phyloP scores from a whole-genome alignment of 2,888 invertebrate genomes.

The Agrilus cyanescens region DNA sequence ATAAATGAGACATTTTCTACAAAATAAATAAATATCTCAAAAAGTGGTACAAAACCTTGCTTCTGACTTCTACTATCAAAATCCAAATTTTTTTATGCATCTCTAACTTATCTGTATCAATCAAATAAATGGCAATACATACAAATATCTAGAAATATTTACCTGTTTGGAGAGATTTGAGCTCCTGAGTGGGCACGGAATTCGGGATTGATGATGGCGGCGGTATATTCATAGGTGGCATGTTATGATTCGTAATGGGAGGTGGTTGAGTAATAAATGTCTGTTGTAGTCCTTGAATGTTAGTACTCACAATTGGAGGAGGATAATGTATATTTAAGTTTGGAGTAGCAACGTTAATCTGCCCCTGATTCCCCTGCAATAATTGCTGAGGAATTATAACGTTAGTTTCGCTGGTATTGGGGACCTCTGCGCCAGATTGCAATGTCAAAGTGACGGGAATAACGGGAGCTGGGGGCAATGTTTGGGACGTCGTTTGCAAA shows the following conservation, averaged over 20 bases:
- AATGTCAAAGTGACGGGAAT: slow-evolving; percentile 23
- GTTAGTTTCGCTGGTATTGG: slow-evolving; percentile 18
- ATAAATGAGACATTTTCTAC: no score
- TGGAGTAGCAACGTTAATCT: slow-evolving; percentile 19
- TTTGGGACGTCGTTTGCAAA: slow-evolving; percentile 15
- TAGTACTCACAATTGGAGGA: slow-evolving; percentile 20
- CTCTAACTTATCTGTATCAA: background rate
- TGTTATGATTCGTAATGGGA: slow-evolving; percentile 23
- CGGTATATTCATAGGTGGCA: slow-evolving; percentile 36
- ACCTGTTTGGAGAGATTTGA: slow-evolving; percentile 31
- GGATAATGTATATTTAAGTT: slow-evolving; percentile 26
- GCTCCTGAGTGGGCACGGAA: slow-evolving; percentile 13
- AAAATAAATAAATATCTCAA: no score
- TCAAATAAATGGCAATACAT: background rate
- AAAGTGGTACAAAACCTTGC: no score
- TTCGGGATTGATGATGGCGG: slow-evolving; percentile 30
- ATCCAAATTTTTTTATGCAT: no score
- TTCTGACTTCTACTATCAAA: no score
- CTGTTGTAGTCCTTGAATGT: slow-evolving; percentile 23
- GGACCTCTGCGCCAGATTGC: slow-evolving; percentile 18
- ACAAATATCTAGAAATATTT: slow-evolving; percentile 15
- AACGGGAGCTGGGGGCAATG: slow-evolving; percentile 9
- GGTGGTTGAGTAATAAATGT: slow-evolving; percentile 29
- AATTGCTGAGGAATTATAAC: slow-evolving; percentile 33
- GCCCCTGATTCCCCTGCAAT: slow-evolving; percentile 21